Evolutionary conservation across 1,140 invertebrate genomes (phyloP), one percentile per base, ranked within the genome.

Genomic region (Lethrus apterus): DNA sequence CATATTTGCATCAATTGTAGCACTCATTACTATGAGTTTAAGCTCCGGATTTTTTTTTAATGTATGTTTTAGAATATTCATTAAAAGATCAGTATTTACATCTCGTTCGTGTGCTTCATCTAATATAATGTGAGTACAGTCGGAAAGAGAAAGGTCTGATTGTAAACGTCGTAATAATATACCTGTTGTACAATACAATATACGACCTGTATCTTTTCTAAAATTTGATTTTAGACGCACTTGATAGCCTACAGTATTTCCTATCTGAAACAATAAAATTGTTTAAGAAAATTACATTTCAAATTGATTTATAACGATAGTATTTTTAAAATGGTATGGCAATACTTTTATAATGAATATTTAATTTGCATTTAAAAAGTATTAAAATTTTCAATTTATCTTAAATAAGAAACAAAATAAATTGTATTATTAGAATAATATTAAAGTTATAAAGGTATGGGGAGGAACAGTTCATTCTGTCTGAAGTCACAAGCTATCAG

Each of bases 91-190:
- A 4, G 73, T 82, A 44, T 82, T 74, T 1, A 85, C 63, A 48
- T 75, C 77, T 47, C 84, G 60, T 58, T 87, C 83, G 58, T 88
- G 85, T 23, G 82, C 84, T 69, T 89, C 86, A 66, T 89, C 86
- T 3, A 89, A 59, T 44, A 89, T 79, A 1, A 89, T 65, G 52
- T 88, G 85, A 1, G 80, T 81, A 54, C 65, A 76, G 57, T 60
- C 73, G 14, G 43, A 54, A 11, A 76, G 55, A 9, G 53, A 49
- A 4, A 69, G 69, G 66, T 78, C 73, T 1, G 29, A 43, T 52
- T 77, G 72, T 5, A 86, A 44, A 56, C 73, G 72, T 54, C 66
- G 63, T 18, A 79, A 52, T 4, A 80, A 51, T 24, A 79, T 72
- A 53, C 81, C 83, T 14, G 80, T 76, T n/a, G 84, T 84, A 54